Conservation (phyloP, 2,797 vertebrate genomes). For the Otolemur crassicaudatus region DNA sequence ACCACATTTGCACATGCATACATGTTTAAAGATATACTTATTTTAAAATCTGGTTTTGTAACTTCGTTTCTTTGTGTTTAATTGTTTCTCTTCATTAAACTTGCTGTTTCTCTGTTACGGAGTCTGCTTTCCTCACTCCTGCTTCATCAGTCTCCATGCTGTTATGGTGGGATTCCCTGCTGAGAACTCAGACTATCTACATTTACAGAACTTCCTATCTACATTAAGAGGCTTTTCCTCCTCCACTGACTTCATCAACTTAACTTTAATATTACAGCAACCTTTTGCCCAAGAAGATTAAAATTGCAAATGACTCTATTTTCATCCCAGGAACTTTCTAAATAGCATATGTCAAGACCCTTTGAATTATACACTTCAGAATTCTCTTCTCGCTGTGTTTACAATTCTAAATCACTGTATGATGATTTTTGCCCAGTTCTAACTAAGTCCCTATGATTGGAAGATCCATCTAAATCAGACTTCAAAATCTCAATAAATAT, state of each 20-base stretch:
- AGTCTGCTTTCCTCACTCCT: background rate
- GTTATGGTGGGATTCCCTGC: conserved; percentile 26
- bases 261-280: background rate
- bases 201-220: background rate
- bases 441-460: background rate
- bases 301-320: background rate
- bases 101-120: background rate
- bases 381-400: background rate
- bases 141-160: conserved; percentile 57
- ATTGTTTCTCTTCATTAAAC: background rate
- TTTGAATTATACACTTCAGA: background rate
- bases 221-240: background rate
- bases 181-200: conserved; percentile 12
- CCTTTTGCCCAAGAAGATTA: background rate
- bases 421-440: background rate
- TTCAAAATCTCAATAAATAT: background rate
- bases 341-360: background rate
- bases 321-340: background rate
- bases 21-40: background rate
- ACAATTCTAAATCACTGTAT: background rate
- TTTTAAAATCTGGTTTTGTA: background rate
- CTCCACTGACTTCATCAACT: background rate
- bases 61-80: conserved; percentile 18
- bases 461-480: background rate
- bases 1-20: background rate